phyloP scores from a whole-genome alignment of 2,888 invertebrate species.

The Hemistola chrysoprasaria region DNA sequence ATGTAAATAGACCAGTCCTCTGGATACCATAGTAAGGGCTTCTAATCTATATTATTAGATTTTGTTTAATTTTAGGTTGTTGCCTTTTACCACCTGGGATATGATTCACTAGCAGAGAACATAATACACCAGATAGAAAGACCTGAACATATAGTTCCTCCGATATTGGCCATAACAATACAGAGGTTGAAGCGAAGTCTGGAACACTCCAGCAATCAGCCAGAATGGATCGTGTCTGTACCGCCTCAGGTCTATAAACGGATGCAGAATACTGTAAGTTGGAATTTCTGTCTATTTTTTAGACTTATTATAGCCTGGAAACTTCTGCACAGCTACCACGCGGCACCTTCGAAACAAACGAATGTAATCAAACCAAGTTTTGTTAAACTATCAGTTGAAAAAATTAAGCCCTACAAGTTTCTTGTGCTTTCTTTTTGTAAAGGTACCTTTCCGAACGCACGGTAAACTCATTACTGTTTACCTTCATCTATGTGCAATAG shows the following conservation, averaged over 20 bases:
- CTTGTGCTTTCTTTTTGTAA: too few relatives aligned
- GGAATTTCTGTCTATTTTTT: neutral
- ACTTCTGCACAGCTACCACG: too few relatives aligned
- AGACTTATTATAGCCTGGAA: neutral
- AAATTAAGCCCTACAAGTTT: too few relatives aligned
- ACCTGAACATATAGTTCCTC: conserved; percentile 85
- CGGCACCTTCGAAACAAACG: too few relatives aligned
- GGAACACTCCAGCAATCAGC: conserved; percentile 80
- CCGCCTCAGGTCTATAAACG: conserved; percentile 90
- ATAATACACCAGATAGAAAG: conserved; percentile 86
- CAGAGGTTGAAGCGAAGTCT: conserved; percentile 88
- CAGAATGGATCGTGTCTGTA: conserved; percentile 87
- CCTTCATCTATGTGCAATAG: too few relatives aligned
- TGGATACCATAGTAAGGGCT: too few relatives aligned
- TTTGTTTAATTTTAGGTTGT: conserved; percentile 74
- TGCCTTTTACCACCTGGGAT: conserved; percentile 84
- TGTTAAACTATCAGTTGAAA: too few relatives aligned
- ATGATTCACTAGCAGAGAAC: conserved; percentile 83
- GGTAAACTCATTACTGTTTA: too few relatives aligned
- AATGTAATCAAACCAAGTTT: too few relatives aligned
- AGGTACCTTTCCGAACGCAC: too few relatives aligned
- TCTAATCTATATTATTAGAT: too few relatives aligned
- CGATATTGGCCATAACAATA: conserved; percentile 90
- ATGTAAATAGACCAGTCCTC: too few relatives aligned
- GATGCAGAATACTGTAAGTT: conserved; percentile 85